phyloP scores from a whole-genome alignment of 2,797 vertebrate genomes.

The Menidia menidia region DNA sequence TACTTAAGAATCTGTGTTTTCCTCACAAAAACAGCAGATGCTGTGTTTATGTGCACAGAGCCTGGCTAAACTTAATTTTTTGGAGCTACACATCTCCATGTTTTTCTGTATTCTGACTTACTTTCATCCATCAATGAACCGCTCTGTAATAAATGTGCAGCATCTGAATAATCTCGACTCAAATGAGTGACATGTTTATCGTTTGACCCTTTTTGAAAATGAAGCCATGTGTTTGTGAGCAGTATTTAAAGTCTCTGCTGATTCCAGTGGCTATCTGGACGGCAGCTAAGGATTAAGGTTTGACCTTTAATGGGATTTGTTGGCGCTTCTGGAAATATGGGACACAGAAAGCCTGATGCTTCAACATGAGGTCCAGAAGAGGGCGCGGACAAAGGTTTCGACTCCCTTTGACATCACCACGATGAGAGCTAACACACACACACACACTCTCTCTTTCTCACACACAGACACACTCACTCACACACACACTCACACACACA shows the following conservation, averaged over 20 bases:
- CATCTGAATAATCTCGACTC: neutral
- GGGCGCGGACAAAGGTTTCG: neutral
- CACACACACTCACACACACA: constrained; percentile 39
- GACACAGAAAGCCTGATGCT: neutral
- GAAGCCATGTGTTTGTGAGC: neutral
- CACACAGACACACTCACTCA: constrained; percentile 51
- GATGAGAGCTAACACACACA: constrained; percentile 22
- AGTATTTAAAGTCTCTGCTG: neutral
- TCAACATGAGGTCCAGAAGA: neutral
- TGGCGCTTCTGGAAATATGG: neutral
- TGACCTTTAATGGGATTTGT: neutral
- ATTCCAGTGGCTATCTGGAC: neutral
- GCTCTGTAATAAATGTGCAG: no score
- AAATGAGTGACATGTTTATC: neutral
- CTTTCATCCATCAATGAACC: no score
- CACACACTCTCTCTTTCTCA: constrained; percentile 19
- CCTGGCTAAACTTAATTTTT: no score
- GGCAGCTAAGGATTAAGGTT: neutral
- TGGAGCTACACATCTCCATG: no score
- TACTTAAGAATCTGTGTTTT: no score
- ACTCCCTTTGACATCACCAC: constrained; percentile 28
- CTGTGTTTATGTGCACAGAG: no score
- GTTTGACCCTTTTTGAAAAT: neutral
- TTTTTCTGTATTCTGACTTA: no score
- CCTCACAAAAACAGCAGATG: no score